Percentiles rank a stretch among this genome's conserved stretches.
Conservation (phyloP, 2,888 invertebrate genomes). For the Gastrophysa polygoni region DNA sequence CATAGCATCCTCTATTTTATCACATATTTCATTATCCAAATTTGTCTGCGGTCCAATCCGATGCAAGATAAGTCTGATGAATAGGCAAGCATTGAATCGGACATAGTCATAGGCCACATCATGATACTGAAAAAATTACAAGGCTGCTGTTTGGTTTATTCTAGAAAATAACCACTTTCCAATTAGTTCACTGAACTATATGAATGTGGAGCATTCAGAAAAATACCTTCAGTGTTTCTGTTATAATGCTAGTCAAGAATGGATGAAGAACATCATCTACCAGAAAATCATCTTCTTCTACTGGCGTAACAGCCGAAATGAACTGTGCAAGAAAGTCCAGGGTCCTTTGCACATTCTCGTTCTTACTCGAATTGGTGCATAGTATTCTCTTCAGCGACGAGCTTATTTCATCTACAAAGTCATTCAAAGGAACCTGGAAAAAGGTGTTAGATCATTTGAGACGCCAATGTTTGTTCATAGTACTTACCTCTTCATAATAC, state of each 20-base stretch:
- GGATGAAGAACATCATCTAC: conserved; percentile 23
- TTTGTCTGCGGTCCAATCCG: conserved; percentile 36
- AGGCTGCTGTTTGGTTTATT: too few relatives aligned
- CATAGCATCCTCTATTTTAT: conserved; percentile 44
- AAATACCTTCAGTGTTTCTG: conserved; percentile 33
- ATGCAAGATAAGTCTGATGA: conserved; percentile 39
- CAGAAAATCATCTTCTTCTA: conserved; percentile 18
- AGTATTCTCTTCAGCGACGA: conserved; percentile 29
- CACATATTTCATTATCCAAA: conserved; percentile 42
- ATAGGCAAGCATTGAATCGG: conserved; percentile 41
- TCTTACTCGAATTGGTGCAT: conserved; percentile 24
- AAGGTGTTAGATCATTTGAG: not conserved
- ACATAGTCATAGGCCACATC: conserved; percentile 19
- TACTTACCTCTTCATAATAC: conserved; percentile 37
- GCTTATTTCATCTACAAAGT: conserved; percentile 31
- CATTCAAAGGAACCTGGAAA: conserved; percentile 32
- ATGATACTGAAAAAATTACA: conserved; percentile 37
- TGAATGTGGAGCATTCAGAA: not conserved
- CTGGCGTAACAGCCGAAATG: conserved; percentile 34
- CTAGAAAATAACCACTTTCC: too few relatives aligned
- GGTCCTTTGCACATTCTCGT: conserved; percentile 31
- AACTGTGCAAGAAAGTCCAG: conserved; percentile 42
- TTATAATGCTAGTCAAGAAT: conserved; percentile 34
- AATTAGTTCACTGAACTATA: too few relatives aligned
- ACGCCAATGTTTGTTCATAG: not conserved